Evolutionary conservation across 2,888 invertebrate species (phyloP), one percentile per base, ranked within the genome.

Genomic region (Coremacera marginata): DNA sequence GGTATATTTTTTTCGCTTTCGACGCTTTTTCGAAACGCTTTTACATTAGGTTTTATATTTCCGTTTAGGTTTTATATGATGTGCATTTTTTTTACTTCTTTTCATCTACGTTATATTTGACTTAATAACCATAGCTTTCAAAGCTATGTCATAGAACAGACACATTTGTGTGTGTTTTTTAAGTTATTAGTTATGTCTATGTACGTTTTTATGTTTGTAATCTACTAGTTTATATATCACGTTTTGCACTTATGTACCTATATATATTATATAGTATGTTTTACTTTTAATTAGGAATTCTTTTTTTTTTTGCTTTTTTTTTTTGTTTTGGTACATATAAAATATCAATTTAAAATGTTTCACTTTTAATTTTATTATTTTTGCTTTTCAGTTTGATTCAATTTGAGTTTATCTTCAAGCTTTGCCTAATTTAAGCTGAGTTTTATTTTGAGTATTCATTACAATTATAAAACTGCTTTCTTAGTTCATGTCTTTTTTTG

Each of bases 151-250:
- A 70, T 14, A 9, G 19, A n/a, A 34, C 19, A 65, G 19, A 65
- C 37, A 37, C 8, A 5, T 16, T 11, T 5, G 7, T 25, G 14
- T 60, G 67, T 70, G 27, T 11, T 52, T 52, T 49, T 27, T 25
- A 25, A 14, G 16, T 22, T 51, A 51, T 22, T 27, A 4, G 3
- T 14, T n/a, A 34, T 55, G 8, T n/a, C 14, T n/a, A 19, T 22
- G 27, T 37, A 37, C 52, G 27, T 19, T 44, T n/a, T 9, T 34
- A 19, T 22, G 27, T 37, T 16, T 70, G 27, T 19, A 62, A 62
- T 9, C 72, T 72, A 72, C 72, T 49, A 72, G 9, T 62, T 72
- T 44, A 62, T 72, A 72, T 72, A 72, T 72, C 72, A 72, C 72
- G 60, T 60, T 72, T 72, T 71, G 71, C 71, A 37, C 57, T 71